Conservation (phyloP, 2,113 vertebrate genomes). For the Mellivora capensis region DNA sequence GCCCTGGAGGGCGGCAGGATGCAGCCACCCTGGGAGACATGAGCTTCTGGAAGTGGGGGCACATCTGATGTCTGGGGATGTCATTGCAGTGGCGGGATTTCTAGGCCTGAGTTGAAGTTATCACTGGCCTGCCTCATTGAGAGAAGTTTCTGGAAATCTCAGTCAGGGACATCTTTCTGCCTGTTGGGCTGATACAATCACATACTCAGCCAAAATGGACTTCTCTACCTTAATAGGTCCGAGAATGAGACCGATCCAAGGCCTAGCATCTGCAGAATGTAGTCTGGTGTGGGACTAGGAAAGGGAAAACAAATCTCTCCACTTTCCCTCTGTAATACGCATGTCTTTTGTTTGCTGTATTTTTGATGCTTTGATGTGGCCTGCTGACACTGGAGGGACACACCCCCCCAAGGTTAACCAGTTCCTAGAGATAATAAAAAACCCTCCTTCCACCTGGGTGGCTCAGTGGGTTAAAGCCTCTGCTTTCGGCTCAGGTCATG, state of each 20-base stretch:
- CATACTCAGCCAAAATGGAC: background rate
- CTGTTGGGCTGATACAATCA: background rate
- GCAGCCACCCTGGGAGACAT: background rate
- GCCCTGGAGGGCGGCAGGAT: background rate
- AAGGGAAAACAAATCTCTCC: background rate
- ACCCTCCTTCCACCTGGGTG: background rate
- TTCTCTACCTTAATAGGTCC: background rate
- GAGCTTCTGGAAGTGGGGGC: background rate
- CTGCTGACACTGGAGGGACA: background rate
- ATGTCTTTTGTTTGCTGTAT: background rate
- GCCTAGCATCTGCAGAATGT: background rate
- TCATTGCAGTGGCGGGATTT: background rate
- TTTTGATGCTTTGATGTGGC: background rate
- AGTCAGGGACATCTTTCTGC: background rate
- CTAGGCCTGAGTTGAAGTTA: background rate
- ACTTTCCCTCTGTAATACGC: background rate
- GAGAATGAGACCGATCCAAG: background rate
- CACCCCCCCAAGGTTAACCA: background rate
- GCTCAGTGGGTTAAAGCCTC: too few species aligned
- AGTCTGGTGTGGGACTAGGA: background rate
- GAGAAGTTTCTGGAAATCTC: background rate
- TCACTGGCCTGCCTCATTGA: background rate
- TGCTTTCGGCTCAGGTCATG: too few species aligned
- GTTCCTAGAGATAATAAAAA: background rate
- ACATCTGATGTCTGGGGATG: background rate